A percentile compares a stretch with the other conserved stretches of the same genome.
These are phyloP conservation scores for Agriopis marginaria DNA, from an alignment of 2,888 invertebrate species.

Conservation along the genomic window DNA sequence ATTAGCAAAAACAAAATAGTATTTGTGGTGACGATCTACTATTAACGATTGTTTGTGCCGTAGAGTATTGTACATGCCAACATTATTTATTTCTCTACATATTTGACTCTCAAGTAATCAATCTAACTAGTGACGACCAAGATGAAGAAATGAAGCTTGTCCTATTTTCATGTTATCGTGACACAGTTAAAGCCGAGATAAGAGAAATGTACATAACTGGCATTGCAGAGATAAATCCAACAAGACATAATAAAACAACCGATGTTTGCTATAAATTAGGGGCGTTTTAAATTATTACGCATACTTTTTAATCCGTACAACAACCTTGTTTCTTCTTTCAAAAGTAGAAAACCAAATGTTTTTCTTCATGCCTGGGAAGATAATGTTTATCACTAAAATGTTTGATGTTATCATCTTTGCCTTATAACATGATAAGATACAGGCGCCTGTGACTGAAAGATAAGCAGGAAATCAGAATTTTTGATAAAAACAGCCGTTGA, in stretches of 20 bases:
- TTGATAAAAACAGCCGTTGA: conserved; percentile 73
- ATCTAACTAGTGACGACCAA: conserved; percentile 26
- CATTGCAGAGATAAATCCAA: conserved; percentile 42
- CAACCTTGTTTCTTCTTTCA: conserved; percentile 25
- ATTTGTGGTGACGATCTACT: no score
- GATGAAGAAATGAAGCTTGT: conserved; percentile 44
- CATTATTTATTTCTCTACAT: no score
- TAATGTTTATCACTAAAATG: conserved; percentile 70
- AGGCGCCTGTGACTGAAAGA: conserved; percentile 69
- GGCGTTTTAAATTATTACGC: conserved; percentile 31
- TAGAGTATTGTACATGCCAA: background rate
- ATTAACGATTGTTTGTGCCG: background rate
- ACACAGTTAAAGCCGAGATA: conserved; percentile 46
- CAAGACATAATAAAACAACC: conserved; percentile 22
- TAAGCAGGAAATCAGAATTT: conserved; percentile 74
- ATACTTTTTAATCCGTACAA: conserved; percentile 15
- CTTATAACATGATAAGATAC: conserved; percentile 77
- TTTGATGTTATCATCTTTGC: conserved; percentile 73
- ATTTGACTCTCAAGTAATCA: conserved; percentile 23
- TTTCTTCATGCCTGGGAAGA: conserved; percentile 54
- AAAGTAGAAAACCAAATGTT: conserved; percentile 30
- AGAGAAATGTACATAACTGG: conserved; percentile 36
- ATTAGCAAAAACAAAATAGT: no score
- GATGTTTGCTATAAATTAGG: conserved; percentile 19
- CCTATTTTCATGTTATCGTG: conserved; percentile 54